Base-by-base conservation (phyloP, 2,797 vertebrate species). In the Gorsachius magnificus region DNA sequence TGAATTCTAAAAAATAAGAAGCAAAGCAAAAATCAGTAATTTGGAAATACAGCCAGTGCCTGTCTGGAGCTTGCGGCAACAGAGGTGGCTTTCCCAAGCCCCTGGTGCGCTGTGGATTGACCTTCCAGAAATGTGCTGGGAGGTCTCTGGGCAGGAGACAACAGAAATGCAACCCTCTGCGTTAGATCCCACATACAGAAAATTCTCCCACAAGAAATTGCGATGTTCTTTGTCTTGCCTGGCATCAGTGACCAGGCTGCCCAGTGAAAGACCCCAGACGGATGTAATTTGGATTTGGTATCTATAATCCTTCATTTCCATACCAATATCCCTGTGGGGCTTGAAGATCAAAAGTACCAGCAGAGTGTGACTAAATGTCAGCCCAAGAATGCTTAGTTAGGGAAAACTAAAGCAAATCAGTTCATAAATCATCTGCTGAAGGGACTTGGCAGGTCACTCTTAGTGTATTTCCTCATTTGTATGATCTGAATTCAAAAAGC, bases 341-440 rank as follows among this genome's bases (percentile, higher is more conserved):
- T 68, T 35, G 86, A 83, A 92, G 95, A 97, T 97, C 96, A 97
- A 89, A 96, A 95, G 75, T 93, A 48, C 53, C 90, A 89, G 92
- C 5, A 26, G 92, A 87, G 86, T 95, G 94, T 95, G 93, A 96
- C 96, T 96, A 95, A 97, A 91, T 95, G 90, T 94, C 93, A 95
- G 92, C 57, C 56, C 90, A 93, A 61, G 95, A 96, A 94, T 89
- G 94, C 96, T 96, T 97, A 94, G 81, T 92, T 95, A 94, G 93
- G 95, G 90, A 96, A 97, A 97, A 94, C 88, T 96, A 90, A 93
- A 93, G 93, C 83, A 94, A 95, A 96, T 95, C 96, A 96, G 90
- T 96, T 96, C 95, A 97, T 97, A 96, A 96, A 97, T 97, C 94
- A 96, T 95, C 81, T 83, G 81, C 92, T 85, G 94, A 91, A 94